These are phyloP conservation scores for Parauchenoglanis punctatus DNA, from an alignment of 2,797 vertebrate species.

Conservation along the genomic window DNA sequence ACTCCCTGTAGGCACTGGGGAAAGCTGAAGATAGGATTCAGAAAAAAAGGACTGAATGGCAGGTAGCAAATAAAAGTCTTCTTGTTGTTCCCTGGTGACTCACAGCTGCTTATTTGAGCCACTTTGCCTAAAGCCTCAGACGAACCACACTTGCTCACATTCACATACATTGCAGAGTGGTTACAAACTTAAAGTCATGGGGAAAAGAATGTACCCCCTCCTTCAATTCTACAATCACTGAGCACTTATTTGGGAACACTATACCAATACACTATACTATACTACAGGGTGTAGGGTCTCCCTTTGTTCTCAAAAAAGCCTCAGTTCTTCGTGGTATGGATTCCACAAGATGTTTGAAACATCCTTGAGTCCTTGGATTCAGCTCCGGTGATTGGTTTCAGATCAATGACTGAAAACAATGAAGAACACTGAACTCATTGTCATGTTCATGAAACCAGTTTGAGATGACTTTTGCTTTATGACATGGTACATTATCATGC, in stretches of 20 bases:
- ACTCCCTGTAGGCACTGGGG: slow-evolving; percentile 26
- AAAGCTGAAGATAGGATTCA: slow-evolving; percentile 45
- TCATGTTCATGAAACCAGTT: no score
- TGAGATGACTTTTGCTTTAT: no score
- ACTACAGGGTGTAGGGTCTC: background rate
- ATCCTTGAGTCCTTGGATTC: no score
- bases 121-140: slow-evolving; percentile 12
- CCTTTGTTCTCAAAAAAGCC: background rate
- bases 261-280: background rate
- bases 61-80: slow-evolving; percentile 38
- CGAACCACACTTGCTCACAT: background rate
- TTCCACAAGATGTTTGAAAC: background rate
- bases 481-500: no score
- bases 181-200: slow-evolving; percentile 3
- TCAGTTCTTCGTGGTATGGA: background rate
- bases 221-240: background rate
- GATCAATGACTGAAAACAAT: no score
- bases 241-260: background rate
- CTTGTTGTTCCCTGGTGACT: slow-evolving; percentile 30
- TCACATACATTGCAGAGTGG: background rate
- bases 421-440: no score
- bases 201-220: background rate
- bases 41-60: slow-evolving; percentile 49
- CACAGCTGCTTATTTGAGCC: slow-evolving; percentile 19
- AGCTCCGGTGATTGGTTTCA: no score